Percentiles rank a stretch among this genome's conserved stretches.
phyloP scores from a whole-genome alignment of 1,140 invertebrate genomes.

The Colletes latitarsis region DNA sequence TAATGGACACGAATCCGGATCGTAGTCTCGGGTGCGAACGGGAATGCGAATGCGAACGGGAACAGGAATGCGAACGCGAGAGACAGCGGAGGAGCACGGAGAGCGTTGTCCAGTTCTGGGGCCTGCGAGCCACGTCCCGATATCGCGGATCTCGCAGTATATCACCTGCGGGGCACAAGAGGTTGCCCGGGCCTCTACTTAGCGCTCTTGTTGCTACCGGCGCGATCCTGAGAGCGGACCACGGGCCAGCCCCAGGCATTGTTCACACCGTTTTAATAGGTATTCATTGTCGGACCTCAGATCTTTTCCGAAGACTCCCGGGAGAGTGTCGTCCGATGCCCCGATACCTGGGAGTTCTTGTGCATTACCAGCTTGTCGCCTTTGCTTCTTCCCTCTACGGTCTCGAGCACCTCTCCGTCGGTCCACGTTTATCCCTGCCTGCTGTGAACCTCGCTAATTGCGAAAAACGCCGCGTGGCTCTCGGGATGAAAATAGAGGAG shows the following conservation, averaged over 20 bases:
- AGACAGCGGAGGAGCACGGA: constrained; percentile 3
- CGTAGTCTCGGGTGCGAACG: constrained; percentile 45
- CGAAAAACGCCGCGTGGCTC: constrained; percentile 24
- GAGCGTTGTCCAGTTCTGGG: constrained; percentile 30
- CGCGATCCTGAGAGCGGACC: constrained; percentile 55
- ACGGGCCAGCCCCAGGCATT: constrained; percentile 66
- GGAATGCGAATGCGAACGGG: constrained; percentile 25
- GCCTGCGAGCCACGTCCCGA: constrained; percentile 49
- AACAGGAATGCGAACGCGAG: constrained; percentile 29
- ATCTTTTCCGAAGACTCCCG: constrained; percentile 65
- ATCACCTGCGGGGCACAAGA: constrained; percentile 70
- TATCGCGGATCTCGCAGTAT: constrained; percentile 79
- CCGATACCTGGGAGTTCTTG: constrained; percentile 59
- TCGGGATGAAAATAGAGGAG: background rate
- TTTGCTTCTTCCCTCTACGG: background rate
- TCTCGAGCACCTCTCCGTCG: no score
- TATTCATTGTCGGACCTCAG: constrained; percentile 73
- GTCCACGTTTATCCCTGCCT: background rate
- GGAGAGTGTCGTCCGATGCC: constrained; percentile 66
- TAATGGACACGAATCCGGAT: constrained; percentile 68
- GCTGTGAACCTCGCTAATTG: constrained; percentile 27
- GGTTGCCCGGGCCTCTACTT: constrained; percentile 59
- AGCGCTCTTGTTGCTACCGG: constrained; percentile 62
- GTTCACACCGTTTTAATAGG: constrained; percentile 79
- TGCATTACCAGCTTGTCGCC: constrained; percentile 29